Evolutionary conservation across 2,113 vertebrate species (phyloP).

Genomic region (Chaetodon trifascialis): DNA sequence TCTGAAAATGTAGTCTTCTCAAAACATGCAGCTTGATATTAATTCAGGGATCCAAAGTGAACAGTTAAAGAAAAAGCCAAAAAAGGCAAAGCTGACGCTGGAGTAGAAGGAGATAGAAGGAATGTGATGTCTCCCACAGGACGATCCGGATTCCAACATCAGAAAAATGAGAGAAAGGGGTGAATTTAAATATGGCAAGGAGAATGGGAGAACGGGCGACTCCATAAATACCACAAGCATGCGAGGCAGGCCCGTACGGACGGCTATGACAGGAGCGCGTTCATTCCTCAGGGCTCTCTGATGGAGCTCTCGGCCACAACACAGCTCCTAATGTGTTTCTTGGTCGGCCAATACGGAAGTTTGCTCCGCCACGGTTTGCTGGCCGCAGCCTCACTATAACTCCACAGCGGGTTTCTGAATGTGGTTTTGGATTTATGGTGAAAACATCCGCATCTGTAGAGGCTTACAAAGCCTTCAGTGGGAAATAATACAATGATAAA

Average conservation of each 20-base stretch:
- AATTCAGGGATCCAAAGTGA: slow-evolving; percentile 25
- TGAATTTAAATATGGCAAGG: slow-evolving; percentile 10
- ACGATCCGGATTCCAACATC: slow-evolving; percentile 20
- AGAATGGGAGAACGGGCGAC: slow-evolving; percentile 19
- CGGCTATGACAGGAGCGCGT: slow-evolving; percentile 39
- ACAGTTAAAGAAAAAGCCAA: slow-evolving; percentile 1
- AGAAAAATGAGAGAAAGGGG: slow-evolving; percentile 29
- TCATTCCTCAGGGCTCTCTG: slow-evolving; percentile 57
- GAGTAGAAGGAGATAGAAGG: slow-evolving; percentile 36
- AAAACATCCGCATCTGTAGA: slow-evolving; percentile 40
- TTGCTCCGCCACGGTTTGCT: slow-evolving; percentile 46
- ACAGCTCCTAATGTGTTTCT: slow-evolving; percentile 50
- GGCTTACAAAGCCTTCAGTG: neutral
- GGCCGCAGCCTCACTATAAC: slow-evolving; percentile 37
- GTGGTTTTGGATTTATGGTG: slow-evolving; percentile 32
- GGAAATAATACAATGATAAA: slow-evolving; percentile 10
- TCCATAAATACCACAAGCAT: slow-evolving; percentile 71
- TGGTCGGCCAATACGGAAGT: slow-evolving; percentile 38
- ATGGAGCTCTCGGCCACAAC: slow-evolving; percentile 58
- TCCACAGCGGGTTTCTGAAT: slow-evolving; percentile 38
- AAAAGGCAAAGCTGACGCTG: slow-evolving; percentile 31
- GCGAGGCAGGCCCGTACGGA: slow-evolving; percentile 6
- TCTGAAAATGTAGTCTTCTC: slow-evolving; percentile 12
- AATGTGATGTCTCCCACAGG: slow-evolving; percentile 60
- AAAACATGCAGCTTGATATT: slow-evolving; percentile 17